Base-by-base conservation (phyloP, 2,888 invertebrate genomes). In the Himalopsyche anomala region DNA sequence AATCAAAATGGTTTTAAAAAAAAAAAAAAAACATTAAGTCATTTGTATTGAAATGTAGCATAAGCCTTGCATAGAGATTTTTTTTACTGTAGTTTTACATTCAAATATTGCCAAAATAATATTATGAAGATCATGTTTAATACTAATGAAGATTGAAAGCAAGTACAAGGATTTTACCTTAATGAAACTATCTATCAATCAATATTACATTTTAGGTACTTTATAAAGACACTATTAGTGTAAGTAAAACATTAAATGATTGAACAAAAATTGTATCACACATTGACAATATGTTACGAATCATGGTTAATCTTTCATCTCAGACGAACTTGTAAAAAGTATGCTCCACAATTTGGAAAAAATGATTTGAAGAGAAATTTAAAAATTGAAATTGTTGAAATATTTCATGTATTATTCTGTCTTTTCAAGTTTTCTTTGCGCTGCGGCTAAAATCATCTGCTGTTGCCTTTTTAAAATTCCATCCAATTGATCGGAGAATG, bases 401-500 rank as follows among this genome's bases (percentile, higher is more conserved):
- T 38, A 74, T 36, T 15, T 5, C 4, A 17, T 51, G 11, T 83
- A 85, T 80, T 86, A 82, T 45, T 84, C 74, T 80, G 83, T 87
- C 81, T 83, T 83, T 12, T 85, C 85, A 51, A 51, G 38, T 81
- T 85, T 87, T 51, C 54, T 81, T 56, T 69, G 69, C 11, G 80
- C 69, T 9, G 80, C 82, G n/a, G 83, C 38, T 19, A 12, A 36
- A 74, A 82, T 82, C 40, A 45, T 82, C 54, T 87, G 87, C 17
- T 87, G 87, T 36, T 87, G 87, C 56, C 85, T 84, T 69, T 62
- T 84, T 42, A 87, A 80, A 45, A 87, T 84, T 9, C 80, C 91
- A 90, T 96, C 95, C 84, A 97, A 91, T 89, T 95, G 95, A 81
- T 94, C 93, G 0, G 95, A 94, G 91, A 98, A 99, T 55, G 96